These are phyloP conservation scores for Albula goreensis DNA, from an alignment of 2,113 vertebrate species.

Conservation along the genomic window DNA sequence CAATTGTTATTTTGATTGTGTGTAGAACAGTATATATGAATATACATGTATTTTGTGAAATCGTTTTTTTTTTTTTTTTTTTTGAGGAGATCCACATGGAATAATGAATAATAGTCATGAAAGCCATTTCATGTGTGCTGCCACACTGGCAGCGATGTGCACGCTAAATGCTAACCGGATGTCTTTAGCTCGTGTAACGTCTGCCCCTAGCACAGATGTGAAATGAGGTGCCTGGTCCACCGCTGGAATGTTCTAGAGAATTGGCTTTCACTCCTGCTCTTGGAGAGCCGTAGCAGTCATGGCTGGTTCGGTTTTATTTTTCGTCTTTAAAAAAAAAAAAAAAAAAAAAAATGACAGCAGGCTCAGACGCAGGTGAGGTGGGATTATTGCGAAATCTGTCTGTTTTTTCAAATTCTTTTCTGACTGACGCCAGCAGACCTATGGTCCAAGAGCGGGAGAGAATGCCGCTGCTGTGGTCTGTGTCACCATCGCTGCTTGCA, in stretches of 20 bases:
- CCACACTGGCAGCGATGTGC: neutral
- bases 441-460: too few relatives aligned
- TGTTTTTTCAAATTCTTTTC: too few relatives aligned
- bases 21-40: constrained; percentile 44
- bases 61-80: neutral
- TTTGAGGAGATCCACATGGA: constrained; percentile 37
- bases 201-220: neutral
- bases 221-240: neutral
- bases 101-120: neutral
- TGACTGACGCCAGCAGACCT: too few relatives aligned
- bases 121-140: neutral
- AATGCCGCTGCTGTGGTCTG: neutral
- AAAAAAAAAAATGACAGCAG: neutral
- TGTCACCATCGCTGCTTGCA: neutral
- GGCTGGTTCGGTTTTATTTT: too few relatives aligned
- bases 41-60: constrained; percentile 41
- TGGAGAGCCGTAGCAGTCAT: neutral
- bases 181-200: neutral
- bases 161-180: neutral
- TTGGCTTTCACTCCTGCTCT: too few relatives aligned
- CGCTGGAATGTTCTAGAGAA: neutral
- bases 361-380: too few relatives aligned
- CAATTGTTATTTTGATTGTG: constrained; percentile 43
- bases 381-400: too few relatives aligned
- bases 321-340: neutral